A percentile compares a stretch with the other conserved stretches of the same genome.
Evolutionary conservation across 2,888 invertebrate genomes (phyloP).

Genomic region (Acanthococcus lagerstroemiae): DNA sequence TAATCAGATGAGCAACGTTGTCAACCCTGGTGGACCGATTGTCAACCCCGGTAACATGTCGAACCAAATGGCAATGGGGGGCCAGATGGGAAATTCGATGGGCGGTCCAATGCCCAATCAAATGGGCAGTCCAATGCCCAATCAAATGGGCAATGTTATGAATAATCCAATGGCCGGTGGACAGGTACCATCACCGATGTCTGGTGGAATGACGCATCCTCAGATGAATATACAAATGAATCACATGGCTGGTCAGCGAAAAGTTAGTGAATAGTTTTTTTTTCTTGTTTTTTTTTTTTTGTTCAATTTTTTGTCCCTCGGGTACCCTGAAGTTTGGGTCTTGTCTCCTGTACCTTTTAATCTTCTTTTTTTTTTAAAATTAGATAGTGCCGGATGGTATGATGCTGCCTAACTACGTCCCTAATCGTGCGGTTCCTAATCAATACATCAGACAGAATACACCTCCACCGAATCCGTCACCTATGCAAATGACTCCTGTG

Average conservation of each 20-base stretch:
- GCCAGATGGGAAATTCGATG: constrained; percentile 40
- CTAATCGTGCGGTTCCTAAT: constrained; percentile 50
- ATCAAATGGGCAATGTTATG: no score
- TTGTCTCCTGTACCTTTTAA: background rate
- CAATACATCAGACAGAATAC: constrained; percentile 69
- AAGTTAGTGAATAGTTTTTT: background rate
- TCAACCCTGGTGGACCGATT: constrained; percentile 39
- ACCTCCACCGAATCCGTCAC: constrained; percentile 61
- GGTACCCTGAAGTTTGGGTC: no score
- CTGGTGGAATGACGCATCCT: constrained; percentile 45
- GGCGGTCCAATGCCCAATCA: constrained; percentile 44
- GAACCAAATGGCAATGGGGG: constrained; percentile 40
- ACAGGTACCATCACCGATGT: constrained; percentile 41
- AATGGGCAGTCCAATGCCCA: no score
- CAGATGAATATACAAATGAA: constrained; percentile 35
- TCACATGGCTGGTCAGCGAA: constrained; percentile 26
- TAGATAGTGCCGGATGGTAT: constrained; percentile 38
- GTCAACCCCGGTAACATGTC: constrained; percentile 34
- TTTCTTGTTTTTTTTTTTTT: background rate
- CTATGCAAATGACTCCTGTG: constrained; percentile 37
- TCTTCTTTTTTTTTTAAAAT: background rate
- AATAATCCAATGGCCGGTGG: constrained; percentile 35
- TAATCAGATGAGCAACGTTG: background rate
- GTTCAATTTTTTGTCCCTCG: background rate
- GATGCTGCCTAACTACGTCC: constrained; percentile 41